A percentile compares a stretch with the other conserved stretches of the same genome.
These are phyloP conservation scores for Leptodactylus fuscus DNA, from an alignment of 2,113 vertebrate genomes.

Conservation along the genomic window DNA sequence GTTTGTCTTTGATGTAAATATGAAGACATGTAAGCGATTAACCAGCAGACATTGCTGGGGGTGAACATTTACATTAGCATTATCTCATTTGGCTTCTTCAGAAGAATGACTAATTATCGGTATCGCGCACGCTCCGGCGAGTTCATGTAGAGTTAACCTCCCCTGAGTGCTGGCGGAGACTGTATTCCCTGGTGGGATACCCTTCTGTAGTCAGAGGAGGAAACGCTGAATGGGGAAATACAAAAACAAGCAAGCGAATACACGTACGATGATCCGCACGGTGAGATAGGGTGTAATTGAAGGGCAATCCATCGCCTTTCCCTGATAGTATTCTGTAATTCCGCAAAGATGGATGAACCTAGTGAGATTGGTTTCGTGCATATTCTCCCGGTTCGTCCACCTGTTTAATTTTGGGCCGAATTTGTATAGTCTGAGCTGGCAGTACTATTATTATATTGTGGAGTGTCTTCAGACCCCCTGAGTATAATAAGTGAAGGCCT, in stretches of 20 bases:
- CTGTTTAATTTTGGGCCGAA: too few relatives aligned
- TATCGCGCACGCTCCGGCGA: background rate
- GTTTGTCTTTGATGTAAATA: slow-evolving; percentile 3
- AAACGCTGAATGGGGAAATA: background rate
- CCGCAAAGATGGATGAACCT: too few relatives aligned
- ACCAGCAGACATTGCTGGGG: background rate
- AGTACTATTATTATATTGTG: too few relatives aligned
- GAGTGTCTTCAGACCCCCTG: too few relatives aligned
- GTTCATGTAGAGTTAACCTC: slow-evolving; percentile 27
- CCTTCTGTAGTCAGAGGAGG: background rate
- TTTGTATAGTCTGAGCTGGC: too few relatives aligned
- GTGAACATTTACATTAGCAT: slow-evolving; percentile 15
- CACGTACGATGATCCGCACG: background rate
- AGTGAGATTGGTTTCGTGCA: too few relatives aligned
- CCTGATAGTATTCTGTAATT: too few relatives aligned
- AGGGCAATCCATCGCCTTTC: too few relatives aligned
- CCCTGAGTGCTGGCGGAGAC: background rate
- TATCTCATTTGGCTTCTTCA: background rate
- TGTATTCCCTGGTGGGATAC: slow-evolving; percentile 4
- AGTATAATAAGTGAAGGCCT: too few relatives aligned
- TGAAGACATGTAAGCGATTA: slow-evolving; percentile 12
- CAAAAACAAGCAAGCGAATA: slow-evolving; percentile 4
- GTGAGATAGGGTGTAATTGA: background rate
- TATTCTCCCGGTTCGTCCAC: too few relatives aligned
- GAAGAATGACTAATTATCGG: slow-evolving; percentile 15